Conservation (phyloP, 2,113 vertebrate genomes). For the Ursus arctos region DNA sequence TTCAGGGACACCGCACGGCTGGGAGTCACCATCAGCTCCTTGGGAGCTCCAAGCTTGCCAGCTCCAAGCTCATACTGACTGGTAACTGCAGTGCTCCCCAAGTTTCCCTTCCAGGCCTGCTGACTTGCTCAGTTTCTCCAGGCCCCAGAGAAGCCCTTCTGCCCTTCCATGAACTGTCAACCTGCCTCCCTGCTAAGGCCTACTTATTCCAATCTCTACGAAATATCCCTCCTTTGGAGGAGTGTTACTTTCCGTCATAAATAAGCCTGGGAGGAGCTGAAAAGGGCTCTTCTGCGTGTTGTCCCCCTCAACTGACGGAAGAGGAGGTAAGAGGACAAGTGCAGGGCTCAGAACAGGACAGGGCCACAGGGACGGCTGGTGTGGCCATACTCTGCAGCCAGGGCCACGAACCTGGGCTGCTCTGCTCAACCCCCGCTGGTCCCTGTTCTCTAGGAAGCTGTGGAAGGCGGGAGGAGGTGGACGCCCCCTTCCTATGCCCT, state of each 20-base stretch:
- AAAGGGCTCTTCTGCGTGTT: no score
- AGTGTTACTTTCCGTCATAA: background rate
- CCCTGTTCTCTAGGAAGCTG: background rate
- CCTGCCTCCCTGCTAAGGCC: no score
- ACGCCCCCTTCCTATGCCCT: background rate
- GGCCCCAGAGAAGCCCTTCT: background rate
- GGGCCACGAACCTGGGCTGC: background rate
- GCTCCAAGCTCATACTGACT: background rate
- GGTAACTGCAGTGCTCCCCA: background rate
- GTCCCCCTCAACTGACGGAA: background rate
- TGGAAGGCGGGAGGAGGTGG: rapidly evolving
- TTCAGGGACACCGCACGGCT: background rate
- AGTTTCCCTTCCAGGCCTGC: background rate
- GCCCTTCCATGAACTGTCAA: background rate
- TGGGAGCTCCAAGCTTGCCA: no score
- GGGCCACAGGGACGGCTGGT: background rate
- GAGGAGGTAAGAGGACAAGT: background rate
- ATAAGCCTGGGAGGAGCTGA: background rate
- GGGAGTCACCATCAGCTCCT: no score
- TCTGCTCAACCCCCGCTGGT: background rate
- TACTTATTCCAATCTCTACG: background rate
- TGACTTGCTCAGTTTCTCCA: background rate
- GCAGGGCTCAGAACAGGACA: background rate
- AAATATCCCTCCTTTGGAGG: background rate
- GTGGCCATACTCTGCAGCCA: background rate